Evolutionary conservation across 2,113 vertebrate genomes (phyloP).

Genomic region (Python bivittatus): DNA sequence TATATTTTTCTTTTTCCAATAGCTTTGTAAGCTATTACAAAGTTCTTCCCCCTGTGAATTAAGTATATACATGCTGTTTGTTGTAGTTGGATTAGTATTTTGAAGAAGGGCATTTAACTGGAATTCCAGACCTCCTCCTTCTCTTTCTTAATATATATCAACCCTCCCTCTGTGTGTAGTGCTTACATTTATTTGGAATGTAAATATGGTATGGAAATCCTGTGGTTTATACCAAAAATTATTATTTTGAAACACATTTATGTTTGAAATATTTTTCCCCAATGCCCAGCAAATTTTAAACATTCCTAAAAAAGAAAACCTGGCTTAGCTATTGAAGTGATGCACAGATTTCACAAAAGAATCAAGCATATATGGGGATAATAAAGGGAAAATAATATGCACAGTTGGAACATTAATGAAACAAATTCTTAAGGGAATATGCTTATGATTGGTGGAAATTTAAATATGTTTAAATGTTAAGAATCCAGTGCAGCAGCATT

Average conservation of each 20-base stretch:
- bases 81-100: neutral
- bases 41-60: neutral
- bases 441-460: neutral
- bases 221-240: neutral
- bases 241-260: slow-evolving; percentile 14
- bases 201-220: neutral
- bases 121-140: neutral
- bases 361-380: neutral
- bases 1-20: too few relatives aligned
- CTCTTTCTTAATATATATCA: too few relatives aligned
- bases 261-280: slow-evolving; percentile 3
- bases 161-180: neutral
- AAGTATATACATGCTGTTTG: neutral
- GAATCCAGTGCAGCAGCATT: neutral
- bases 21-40: neutral
- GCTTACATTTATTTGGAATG: neutral
- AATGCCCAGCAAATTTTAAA: neutral
- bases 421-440: neutral
- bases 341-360: neutral
- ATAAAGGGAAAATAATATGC: neutral
- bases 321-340: neutral
- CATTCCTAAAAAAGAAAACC: slow-evolving; percentile 10
- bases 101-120: neutral
- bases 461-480: neutral
- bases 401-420: neutral